Conservation (phyloP, 2,113 vertebrate species). For the Vimba vimba region DNA sequence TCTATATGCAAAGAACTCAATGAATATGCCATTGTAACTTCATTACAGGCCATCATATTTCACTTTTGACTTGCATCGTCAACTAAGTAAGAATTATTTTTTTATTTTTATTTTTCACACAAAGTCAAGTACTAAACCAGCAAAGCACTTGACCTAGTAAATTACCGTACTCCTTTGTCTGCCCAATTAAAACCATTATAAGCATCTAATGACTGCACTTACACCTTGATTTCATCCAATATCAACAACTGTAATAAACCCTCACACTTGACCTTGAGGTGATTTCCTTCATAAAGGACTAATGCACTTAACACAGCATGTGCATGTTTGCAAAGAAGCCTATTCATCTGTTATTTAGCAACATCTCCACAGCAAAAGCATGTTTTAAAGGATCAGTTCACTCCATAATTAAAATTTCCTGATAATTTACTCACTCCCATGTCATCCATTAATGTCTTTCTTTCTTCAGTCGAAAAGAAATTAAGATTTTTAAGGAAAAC, state of each 20-base stretch:
- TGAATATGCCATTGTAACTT: neutral
- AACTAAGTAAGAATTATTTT: neutral
- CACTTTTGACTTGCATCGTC: neutral
- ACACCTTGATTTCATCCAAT: neutral
- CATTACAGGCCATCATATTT: neutral
- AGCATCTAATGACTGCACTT: neutral
- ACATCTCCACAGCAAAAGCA: neutral
- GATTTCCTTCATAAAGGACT: neutral
- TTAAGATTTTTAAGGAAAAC: too few species aligned
- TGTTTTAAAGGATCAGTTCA: neutral
- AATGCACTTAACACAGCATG: neutral
- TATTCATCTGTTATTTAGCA: neutral
- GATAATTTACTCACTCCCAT: too few species aligned
- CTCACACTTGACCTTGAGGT: neutral
- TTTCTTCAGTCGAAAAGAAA: too few species aligned
- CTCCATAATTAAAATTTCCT: too few species aligned
- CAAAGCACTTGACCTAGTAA: constrained; percentile 8
- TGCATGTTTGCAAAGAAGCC: neutral
- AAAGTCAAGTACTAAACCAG: neutral
- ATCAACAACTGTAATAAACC: constrained; percentile 16
- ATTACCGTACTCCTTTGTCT: constrained; percentile 9
- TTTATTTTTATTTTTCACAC: neutral
- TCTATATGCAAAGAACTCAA: neutral
- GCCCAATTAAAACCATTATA: neutral
- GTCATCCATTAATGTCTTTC: too few species aligned